Percentiles rank a stretch among this genome's conserved stretches.
These are phyloP conservation scores for Mimas tiliae DNA, from an alignment of 2,888 invertebrate species.

Conservation along the genomic window DNA sequence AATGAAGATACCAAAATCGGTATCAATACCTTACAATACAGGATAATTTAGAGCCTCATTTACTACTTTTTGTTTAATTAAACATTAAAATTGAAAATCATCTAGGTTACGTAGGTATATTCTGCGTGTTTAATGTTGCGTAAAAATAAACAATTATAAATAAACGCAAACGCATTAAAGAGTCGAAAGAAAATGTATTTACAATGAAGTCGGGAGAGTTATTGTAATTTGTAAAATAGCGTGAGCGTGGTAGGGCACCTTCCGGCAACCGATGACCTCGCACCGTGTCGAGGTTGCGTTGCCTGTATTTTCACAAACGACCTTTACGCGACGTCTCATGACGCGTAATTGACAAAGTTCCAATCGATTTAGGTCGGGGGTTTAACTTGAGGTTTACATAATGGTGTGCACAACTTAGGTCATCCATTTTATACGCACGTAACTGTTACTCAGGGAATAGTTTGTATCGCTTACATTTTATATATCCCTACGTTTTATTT, in stretches of 20 bases:
- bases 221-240: constrained; percentile 70
- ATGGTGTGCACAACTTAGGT: constrained; percentile 25
- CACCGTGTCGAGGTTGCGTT: constrained; percentile 51
- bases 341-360: constrained; percentile 45
- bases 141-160: neutral
- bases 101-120: too few relatives aligned
- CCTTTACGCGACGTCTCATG: constrained; percentile 24
- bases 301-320: constrained; percentile 33
- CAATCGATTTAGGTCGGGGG: constrained; percentile 34
- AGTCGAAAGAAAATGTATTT: constrained; percentile 17
- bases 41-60: too few relatives aligned
- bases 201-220: constrained; percentile 50
- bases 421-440: neutral
- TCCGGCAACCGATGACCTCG: constrained; percentile 62
- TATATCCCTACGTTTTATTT: neutral
- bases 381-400: constrained; percentile 25
- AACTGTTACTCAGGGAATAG: too few relatives aligned
- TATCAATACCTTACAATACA: too few relatives aligned
- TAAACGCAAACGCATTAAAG: neutral
- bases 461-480: neutral
- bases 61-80: too few relatives aligned
- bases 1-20: too few relatives aligned
- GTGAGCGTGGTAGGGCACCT: constrained; percentile 56
- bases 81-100: too few relatives aligned
- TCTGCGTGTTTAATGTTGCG: neutral